Evolutionary conservation across 2,797 vertebrate species (phyloP), one percentile per base, ranked within the genome.

Genomic region (Loriculus beryllinus): DNA sequence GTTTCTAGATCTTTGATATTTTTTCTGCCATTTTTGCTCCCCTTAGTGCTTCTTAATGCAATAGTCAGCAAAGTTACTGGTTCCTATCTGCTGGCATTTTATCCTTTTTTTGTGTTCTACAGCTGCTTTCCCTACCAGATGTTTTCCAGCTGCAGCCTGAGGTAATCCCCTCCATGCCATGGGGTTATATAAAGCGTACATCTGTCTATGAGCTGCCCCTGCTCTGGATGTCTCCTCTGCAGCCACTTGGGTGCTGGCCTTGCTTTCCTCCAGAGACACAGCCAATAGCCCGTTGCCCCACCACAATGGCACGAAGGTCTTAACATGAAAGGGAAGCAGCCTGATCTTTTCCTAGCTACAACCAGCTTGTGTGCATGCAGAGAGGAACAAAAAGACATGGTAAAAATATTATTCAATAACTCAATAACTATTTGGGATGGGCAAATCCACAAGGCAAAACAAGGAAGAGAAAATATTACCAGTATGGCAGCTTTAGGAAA

Each of bases 221-320:
- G 62, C 54, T 64, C 68, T 52, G 43, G 51, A 74, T 17, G 20
- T 64, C 31, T 87, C 39, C 60, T 31, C 69, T 47, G 26, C 37
- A 75, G 23, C 39, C 0, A 0, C 35, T 22, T 43, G 47, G 19
- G 23, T 56, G 6, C 29, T 71, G 19, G 0, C 37, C 22, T 11
- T 20, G 7, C 51, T 64, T 52, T 89, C n/a, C 31, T 60, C 29
- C 52, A 49, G 65, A 67, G 31, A 13, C 0, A 3, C 19, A 71
- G 37, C 57, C 6, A 7, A 52, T 69, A 90, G 10, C 28, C n/a
- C 20, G 2, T 8, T 64, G 29, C 12, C 35, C 35, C 71, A 63
- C 25, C 40, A 14, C 29, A 37, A 14, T 1, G 14, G 28, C 22
- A n/a, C 0, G 0, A 83, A 92, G 12, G 4, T 51, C 47, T 62